Evolutionary conservation across 2,113 vertebrate genomes (phyloP), one percentile per base, ranked within the genome.

Genomic region (Chitala chitala): DNA sequence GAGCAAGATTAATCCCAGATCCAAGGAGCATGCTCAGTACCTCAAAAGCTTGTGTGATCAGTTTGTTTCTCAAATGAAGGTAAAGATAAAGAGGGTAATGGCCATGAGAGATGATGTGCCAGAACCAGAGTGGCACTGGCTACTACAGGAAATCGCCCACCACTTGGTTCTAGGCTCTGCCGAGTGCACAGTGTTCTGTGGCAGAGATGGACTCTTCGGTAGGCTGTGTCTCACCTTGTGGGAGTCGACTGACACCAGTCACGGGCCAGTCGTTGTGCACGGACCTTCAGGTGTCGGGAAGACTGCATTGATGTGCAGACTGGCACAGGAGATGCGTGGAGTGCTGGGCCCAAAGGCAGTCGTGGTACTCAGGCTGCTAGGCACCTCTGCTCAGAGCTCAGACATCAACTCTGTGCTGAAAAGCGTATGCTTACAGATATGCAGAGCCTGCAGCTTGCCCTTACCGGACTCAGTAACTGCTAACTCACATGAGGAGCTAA

Each of bases 231-330:
- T 84, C 4, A 0, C 4, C 53, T 79, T 94, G 72, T 82, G 78
- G 80, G 83, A 86, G 73, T 83, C 82, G 0, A 79, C 84, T 0
- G 0, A 64, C 1, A 8, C 4, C 4, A 26, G 51, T 0, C 92
- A 92, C n/a, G 0, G 69, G 0, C 88, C 90, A 0, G 53, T 95
- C 15, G 83, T 92, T 5, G 79, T 96, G 22, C 83, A 83, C 0
- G 91, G 92, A 0, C 78, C 81, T 0, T 80, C 89, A 0, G 94
- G 92, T 15, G 85, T 88, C 0, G 94, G 93, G 1, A 94, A 94
- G 83, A 92, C 93, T 0, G 73, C 91, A 0, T 64, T 94, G 53
- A 82, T 92, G 69, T 92, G 89, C 76, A 87, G 87, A 63, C 79
- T 92, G 42, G 81, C 87, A 0, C 85, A 90, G 75, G 82, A 84